A percentile compares a stretch with the other conserved stretches of the same genome.
phyloP scores from a whole-genome alignment of 2,797 vertebrate genomes.

The Anas flavirostris region DNA sequence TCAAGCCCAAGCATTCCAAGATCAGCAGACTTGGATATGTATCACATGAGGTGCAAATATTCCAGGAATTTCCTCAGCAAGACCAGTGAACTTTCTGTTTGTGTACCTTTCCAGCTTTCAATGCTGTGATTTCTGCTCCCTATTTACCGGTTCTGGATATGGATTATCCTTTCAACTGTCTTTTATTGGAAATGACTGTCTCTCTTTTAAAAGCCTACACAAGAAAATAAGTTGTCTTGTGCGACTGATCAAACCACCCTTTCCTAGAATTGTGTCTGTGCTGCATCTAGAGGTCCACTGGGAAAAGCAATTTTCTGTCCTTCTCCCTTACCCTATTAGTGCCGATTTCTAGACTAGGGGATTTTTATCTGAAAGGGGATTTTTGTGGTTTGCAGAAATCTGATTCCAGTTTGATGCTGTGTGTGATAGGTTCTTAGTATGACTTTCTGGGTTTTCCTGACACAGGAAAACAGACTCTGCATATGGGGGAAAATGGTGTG shows the following conservation, averaged over 20 bases:
- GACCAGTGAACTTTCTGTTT: background rate
- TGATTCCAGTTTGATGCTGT: background rate
- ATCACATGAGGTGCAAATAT: constrained; percentile 44
- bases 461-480: background rate
- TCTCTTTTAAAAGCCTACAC: background rate
- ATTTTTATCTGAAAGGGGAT: background rate
- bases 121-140: background rate
- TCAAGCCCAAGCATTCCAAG: background rate
- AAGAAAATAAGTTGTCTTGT: background rate
- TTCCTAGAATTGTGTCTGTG: background rate
- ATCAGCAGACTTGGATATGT: constrained; percentile 8
- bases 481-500: background rate
- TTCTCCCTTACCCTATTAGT: background rate
- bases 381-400: background rate
- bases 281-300: background rate
- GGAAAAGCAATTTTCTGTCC: background rate
- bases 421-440: background rate
- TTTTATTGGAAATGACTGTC: background rate
- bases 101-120: constrained; percentile 6
- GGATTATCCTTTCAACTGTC: background rate
- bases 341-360: background rate
- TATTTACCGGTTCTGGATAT: background rate
- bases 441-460: background rate
- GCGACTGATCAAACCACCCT: background rate
- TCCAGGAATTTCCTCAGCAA: constrained; percentile 45